These are phyloP conservation scores for Phalacrocorax carbo DNA, from an alignment of 2,113 vertebrate genomes.

Conservation along the genomic window DNA sequence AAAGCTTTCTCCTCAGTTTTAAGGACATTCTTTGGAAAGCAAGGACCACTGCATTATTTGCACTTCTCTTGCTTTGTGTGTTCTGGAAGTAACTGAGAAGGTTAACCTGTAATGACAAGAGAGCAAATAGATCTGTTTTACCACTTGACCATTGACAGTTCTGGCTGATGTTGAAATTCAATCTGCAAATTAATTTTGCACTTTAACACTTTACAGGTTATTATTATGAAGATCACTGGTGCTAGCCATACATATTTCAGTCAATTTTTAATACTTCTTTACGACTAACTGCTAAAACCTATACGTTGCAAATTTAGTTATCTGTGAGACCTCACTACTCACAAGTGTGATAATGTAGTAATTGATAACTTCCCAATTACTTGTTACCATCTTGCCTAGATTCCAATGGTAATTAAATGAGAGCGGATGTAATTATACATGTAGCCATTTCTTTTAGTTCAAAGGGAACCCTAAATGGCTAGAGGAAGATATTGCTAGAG, in stretches of 20 bases:
- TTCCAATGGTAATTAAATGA: not conserved
- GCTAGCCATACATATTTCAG: not conserved
- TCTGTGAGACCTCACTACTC: not conserved
- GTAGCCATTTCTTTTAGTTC: not conserved
- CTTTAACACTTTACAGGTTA: not conserved
- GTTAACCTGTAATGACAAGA: not conserved
- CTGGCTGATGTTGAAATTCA: not conserved
- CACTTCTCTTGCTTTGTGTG: not conserved
- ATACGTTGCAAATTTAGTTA: not conserved
- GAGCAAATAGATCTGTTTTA: not conserved
- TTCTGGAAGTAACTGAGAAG: not conserved
- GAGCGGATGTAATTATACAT: not conserved
- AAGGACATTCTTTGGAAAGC: not conserved
- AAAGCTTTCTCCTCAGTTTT: not conserved
- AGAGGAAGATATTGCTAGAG: not conserved
- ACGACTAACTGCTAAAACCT: not conserved
- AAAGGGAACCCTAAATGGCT: not conserved
- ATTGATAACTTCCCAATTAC: not conserved
- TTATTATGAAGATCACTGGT: not conserved
- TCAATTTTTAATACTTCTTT: not conserved
- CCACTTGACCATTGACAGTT: not conserved
- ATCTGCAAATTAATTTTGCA: slow-evolving; percentile 14
- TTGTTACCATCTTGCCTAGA: not conserved
- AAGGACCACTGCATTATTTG: not conserved
- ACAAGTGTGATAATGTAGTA: not conserved